Conservation (phyloP, 2,888 invertebrate genomes). For the Rutpela maculata region DNA sequence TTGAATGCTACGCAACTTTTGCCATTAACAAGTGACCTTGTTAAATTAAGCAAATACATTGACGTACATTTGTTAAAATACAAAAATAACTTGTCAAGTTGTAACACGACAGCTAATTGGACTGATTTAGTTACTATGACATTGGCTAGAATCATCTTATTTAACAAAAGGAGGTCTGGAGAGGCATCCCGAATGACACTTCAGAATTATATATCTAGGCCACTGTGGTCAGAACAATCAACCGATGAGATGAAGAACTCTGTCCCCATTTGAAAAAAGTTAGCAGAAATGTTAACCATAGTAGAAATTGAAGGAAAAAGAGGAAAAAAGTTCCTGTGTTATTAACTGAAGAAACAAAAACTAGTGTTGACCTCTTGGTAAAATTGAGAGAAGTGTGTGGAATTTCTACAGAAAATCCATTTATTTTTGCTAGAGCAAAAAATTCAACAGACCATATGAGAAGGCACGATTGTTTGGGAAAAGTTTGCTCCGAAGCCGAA, state of each 20-base stretch:
- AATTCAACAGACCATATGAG: slow-evolving; percentile 37
- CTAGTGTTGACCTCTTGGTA: slow-evolving; percentile 43
- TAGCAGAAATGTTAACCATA: no score
- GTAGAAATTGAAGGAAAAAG: no score
- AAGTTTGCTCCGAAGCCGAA: slow-evolving; percentile 43
- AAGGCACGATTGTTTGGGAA: slow-evolving; percentile 47
- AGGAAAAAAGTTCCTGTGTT: no score
- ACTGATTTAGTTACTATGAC: slow-evolving; percentile 37
- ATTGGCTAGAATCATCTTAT: slow-evolving; percentile 50
- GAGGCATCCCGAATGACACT: slow-evolving; percentile 53
- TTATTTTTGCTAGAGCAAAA: slow-evolving; percentile 48
- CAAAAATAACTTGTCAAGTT: background rate
- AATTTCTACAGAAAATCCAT: slow-evolving; percentile 45
- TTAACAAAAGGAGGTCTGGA: no score
- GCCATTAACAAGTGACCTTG: slow-evolving; percentile 54
- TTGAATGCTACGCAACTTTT: slow-evolving; percentile 51
- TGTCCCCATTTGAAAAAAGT: slow-evolving; percentile 50
- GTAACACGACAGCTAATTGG: slow-evolving; percentile 17
- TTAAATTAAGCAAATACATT: slow-evolving; percentile 51
- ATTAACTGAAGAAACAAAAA: slow-evolving; percentile 47
- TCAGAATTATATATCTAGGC: slow-evolving; percentile 46
- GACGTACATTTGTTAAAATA: slow-evolving; percentile 6
- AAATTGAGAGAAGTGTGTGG: slow-evolving; percentile 19
- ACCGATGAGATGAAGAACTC: slow-evolving; percentile 50
- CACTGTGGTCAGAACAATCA: slow-evolving; percentile 47